Evolutionary conservation across 2,113 vertebrate genomes (phyloP).

Genomic region (Syngnathus scovelli): DNA sequence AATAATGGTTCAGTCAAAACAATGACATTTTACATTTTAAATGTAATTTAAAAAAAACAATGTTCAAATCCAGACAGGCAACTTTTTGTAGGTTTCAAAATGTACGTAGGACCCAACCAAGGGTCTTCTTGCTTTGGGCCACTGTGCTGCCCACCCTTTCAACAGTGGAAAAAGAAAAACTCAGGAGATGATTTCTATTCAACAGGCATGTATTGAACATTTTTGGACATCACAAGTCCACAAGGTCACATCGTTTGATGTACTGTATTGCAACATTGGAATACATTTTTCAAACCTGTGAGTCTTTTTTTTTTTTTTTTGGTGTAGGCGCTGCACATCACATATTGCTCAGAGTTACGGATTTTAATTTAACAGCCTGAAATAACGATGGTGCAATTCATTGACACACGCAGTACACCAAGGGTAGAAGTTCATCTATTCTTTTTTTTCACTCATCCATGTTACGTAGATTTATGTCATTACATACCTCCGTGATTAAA

Average conservation of each 20-base stretch:
- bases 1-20: too few relatives aligned
- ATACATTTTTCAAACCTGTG: constrained; percentile 14
- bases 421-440: constrained; percentile 43
- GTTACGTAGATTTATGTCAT: constrained; percentile 55
- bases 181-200: background rate
- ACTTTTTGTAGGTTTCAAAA: too few relatives aligned
- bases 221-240: constrained; percentile 13
- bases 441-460: constrained; percentile 51
- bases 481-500: constrained; percentile 57
- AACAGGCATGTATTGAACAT: constrained; percentile 14
- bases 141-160: background rate
- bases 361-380: constrained; percentile 40
- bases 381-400: constrained; percentile 41
- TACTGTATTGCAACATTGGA: constrained; percentile 13
- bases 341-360: constrained; percentile 15
- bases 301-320: constrained; percentile 37
- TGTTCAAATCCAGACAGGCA: background rate
- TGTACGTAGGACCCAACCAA: background rate
- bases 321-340: constrained; percentile 37
- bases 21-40: too few relatives aligned
- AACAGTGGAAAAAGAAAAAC: background rate
- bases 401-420: constrained; percentile 43
- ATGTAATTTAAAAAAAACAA: too few relatives aligned
- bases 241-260: constrained; percentile 31
- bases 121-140: background rate